Evolutionary conservation across 2,113 vertebrate species (phyloP), one percentile per base, ranked within the genome.

Genomic region (Callithrix jacchus): DNA sequence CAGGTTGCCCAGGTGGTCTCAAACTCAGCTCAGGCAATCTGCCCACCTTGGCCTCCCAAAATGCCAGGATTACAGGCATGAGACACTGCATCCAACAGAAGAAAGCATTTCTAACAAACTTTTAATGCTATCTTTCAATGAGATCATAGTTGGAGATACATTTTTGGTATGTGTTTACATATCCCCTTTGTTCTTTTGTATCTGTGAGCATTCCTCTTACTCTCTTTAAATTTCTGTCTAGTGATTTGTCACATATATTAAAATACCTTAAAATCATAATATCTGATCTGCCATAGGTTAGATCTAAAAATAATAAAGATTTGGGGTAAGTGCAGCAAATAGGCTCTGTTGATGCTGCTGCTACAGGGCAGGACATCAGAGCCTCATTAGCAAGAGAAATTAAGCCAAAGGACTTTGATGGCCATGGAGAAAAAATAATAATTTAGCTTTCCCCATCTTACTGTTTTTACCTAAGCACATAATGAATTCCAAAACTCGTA

Each of bases 191-290:
- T 21, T 86, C 18, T 71, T 82, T 74, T 52, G 40, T 74, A n/a
- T 64, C 27, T 83, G 56, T 89, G 2, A 88, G 11, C 49, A 61
- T 81, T 93, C 40, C 18, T 94, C 49, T 88, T 89, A 17, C 45
- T 87, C 21, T 86, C 11, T 82, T 92, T 47, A 89, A 94, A 80
- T 86, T 87, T 92, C 71, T 87, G 3, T 10, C 54, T 32, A 93
- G 61, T 89, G 37, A 87, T 87, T 96, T 61, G 16, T 30, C 20
- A 3, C 47, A 35, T 70, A 4, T 79, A 47, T 71, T 88, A 45
- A 42, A 68, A 47, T 87, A 58, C 79, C 61, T 47, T 97, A 87
- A 92, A 86, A 74, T 89, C 7, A 47, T 91, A 81, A 17, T 88
- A 56, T 81, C 11, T 58, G 49, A 76, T 85, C 23, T 82, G 35